Percentiles rank a stretch among this genome's conserved stretches.
Evolutionary conservation across 2,113 vertebrate species (phyloP).

Genomic region (Oreochromis tanganicae): DNA sequence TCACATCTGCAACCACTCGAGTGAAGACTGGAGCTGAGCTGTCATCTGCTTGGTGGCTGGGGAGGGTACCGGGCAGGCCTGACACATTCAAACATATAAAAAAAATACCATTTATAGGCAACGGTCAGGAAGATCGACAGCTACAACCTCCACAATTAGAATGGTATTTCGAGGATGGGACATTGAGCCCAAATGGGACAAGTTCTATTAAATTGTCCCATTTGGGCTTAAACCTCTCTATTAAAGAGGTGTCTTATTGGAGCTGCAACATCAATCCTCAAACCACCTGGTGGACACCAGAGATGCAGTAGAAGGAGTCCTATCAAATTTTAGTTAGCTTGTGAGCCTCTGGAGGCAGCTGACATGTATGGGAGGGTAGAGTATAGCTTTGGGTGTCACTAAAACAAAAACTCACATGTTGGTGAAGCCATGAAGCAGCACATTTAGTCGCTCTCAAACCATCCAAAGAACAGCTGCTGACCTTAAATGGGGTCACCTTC

Average conservation of each 20-base stretch:
- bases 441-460: background rate
- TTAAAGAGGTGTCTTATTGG: background rate
- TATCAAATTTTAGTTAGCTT: background rate
- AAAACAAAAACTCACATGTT: background rate
- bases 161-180: background rate
- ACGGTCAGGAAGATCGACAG: background rate
- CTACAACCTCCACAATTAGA: background rate
- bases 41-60: background rate
- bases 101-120: background rate
- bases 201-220: background rate
- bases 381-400: background rate
- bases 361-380: background rate
- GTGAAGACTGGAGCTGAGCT: background rate
- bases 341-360: background rate
- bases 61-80: background rate
- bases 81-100: background rate
- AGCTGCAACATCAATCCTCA: background rate
- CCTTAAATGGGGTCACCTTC: background rate
- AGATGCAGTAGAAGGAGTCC: background rate
- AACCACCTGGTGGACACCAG: background rate
- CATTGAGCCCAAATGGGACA: background rate
- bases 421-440: background rate
- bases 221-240: background rate
- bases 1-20: background rate
- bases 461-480: background rate